These are phyloP conservation scores for Dynastes tityus DNA, from an alignment of 2,888 invertebrate species.

Conservation along the genomic window DNA sequence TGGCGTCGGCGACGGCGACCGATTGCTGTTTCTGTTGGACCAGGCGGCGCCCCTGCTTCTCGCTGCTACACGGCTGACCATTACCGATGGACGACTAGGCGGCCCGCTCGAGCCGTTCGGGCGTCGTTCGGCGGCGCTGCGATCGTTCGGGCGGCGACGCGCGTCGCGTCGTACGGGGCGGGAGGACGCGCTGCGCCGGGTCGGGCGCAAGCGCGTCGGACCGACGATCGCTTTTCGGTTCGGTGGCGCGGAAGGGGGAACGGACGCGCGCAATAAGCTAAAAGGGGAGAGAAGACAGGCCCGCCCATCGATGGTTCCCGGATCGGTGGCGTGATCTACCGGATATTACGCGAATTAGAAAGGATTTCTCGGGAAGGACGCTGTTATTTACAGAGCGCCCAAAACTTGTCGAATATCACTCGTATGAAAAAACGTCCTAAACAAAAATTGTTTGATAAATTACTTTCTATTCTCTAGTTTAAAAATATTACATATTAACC, in stretches of 20 bases:
- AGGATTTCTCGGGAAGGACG: not conserved
- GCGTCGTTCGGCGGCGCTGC: slow-evolving; percentile 18
- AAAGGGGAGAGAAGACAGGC: slow-evolving; percentile 47
- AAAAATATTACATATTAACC: too few species aligned
- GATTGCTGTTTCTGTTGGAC: slow-evolving; percentile 31
- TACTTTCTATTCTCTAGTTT: too few species aligned
- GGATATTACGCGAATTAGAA: not conserved
- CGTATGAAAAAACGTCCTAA: too few species aligned
- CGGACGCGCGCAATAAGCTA: slow-evolving; percentile 35
- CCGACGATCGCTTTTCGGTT: not conserved
- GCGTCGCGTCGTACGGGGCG: slow-evolving; percentile 40
- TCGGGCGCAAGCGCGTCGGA: slow-evolving; percentile 42
- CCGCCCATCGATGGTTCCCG: slow-evolving; percentile 53
- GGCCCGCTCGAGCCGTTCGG: slow-evolving; percentile 14
- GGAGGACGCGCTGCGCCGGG: slow-evolving; percentile 34
- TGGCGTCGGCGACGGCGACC: slow-evolving; percentile 62
- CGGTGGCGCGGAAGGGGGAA: not conserved
- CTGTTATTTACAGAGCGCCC: not conserved
- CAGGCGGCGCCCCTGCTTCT: slow-evolving; percentile 45
- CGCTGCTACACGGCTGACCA: slow-evolving; percentile 54
- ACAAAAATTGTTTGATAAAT: too few species aligned
- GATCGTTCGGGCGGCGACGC: slow-evolving; percentile 23
- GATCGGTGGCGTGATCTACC: not conserved
- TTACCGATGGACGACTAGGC: slow-evolving; percentile 55
- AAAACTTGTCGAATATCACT: too few species aligned